Percentiles rank a stretch among this genome's conserved stretches.
Conservation (phyloP, 2,113 vertebrate species). For the Rutilus rutilus region DNA sequence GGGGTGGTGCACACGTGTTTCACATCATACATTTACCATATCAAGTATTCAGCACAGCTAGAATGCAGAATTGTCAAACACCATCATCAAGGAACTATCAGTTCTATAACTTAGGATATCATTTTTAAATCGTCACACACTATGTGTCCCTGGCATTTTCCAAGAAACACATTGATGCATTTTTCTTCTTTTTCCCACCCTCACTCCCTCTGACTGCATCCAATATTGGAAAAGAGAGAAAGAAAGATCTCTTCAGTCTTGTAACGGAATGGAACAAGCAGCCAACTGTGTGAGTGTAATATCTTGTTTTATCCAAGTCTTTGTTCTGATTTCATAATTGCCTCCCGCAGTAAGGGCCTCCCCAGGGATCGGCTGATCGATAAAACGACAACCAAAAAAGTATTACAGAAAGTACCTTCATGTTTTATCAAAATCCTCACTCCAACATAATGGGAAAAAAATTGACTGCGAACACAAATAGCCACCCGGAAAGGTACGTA, state of each 20-base stretch:
- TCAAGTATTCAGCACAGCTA: background rate
- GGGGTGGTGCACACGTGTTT: background rate
- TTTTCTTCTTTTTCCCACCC: conserved; percentile 29
- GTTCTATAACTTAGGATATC: background rate
- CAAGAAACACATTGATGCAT: conserved; percentile 52
- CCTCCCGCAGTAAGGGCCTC: conserved; percentile 62
- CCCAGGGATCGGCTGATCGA: conserved; percentile 60
- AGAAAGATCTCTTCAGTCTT: conserved; percentile 48
- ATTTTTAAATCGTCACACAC: conserved; percentile 34
- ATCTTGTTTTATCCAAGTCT: conserved; percentile 64
- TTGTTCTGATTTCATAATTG: conserved; percentile 66
- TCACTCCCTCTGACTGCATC: conserved; percentile 45
- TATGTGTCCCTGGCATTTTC: conserved; percentile 39
- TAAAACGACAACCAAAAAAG: conserved; percentile 63
- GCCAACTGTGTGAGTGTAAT: conserved; percentile 59
- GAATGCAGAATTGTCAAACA: background rate
- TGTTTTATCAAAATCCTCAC: conserved; percentile 67
- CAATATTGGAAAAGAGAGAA: conserved; percentile 56
- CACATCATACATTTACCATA: background rate
- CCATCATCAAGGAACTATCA: background rate
- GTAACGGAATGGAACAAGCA: conserved; percentile 52
- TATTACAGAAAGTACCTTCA: conserved; percentile 65
- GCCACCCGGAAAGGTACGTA: background rate
- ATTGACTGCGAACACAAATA: conserved; percentile 41
- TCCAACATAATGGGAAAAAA: conserved; percentile 53